Conservation (phyloP, 2,888 invertebrate species). For the Monopis laevigella region DNA sequence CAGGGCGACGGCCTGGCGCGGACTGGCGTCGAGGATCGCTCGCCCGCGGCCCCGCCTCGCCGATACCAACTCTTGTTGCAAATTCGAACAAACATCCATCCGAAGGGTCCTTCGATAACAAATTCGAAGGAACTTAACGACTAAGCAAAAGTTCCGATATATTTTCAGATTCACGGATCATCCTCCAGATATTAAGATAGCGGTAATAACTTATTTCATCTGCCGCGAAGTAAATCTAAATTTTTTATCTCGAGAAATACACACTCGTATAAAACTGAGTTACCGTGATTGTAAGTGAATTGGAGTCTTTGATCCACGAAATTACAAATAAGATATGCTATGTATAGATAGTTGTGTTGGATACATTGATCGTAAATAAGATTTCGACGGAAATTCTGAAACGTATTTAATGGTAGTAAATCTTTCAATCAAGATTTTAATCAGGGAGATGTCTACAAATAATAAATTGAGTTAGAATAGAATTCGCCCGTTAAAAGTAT, state of each 20-base stretch:
- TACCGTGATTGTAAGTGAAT: slow-evolving; percentile 1
- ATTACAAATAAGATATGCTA: slow-evolving; percentile 3
- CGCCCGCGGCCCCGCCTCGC: slow-evolving; percentile 49
- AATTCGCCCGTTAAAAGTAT: slow-evolving; percentile 18
- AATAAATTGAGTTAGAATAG: slow-evolving; percentile 30
- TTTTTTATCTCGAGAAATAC: too few species aligned
- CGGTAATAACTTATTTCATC: too few species aligned
- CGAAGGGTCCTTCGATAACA: slow-evolving; percentile 9
- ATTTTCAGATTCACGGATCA: too few species aligned
- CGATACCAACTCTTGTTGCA: slow-evolving; percentile 28
- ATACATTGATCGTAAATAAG: neutral
- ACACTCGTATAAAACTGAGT: too few species aligned
- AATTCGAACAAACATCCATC: slow-evolving; percentile 28
- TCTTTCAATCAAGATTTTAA: slow-evolving; percentile 25
- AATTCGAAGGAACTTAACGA: slow-evolving; percentile 1
- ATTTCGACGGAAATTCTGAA: slow-evolving; percentile 4
- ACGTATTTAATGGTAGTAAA: slow-evolving; percentile 7
- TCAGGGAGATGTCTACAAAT: slow-evolving; percentile 31
- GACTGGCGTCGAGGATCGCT: slow-evolving; percentile 61
- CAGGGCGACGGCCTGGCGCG: slow-evolving; percentile 40
- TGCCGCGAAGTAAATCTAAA: too few species aligned
- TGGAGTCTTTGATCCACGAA: slow-evolving; percentile 4
- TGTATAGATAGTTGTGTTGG: neutral
- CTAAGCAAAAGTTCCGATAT: too few species aligned
- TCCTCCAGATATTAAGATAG: too few species aligned